Evolutionary conservation across 2,888 invertebrate genomes (phyloP).

Genomic region (Rotaria macrura): DNA sequence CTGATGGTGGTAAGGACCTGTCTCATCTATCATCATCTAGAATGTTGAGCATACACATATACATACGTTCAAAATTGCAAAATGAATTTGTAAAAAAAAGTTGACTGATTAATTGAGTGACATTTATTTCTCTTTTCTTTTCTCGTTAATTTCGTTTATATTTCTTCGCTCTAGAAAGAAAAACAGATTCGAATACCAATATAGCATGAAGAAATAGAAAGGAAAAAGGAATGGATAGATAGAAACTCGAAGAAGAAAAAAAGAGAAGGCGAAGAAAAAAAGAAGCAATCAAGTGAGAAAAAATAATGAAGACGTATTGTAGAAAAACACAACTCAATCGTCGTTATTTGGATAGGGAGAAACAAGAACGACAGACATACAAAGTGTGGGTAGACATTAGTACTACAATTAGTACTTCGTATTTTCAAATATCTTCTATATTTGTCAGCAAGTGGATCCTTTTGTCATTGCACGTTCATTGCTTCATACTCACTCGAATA

Average conservation of each 20-base stretch:
- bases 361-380: not conserved
- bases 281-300: constrained; percentile 8
- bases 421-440: not conserved
- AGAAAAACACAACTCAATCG: not conserved
- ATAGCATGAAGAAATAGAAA: not conserved
- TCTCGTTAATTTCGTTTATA: not conserved
- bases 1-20: not conserved
- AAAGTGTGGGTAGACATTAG: not conserved
- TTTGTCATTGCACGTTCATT: not conserved
- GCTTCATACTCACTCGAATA: not conserved
- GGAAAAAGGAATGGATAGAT: not conserved
- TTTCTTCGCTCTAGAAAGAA: not conserved
- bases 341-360: not conserved
- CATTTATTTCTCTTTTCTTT: not conserved
- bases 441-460: not conserved
- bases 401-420: not conserved
- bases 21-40: not conserved
- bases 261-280: not conserved
- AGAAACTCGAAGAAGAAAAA: not conserved
- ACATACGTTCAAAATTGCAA: not conserved
- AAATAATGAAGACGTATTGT: constrained; percentile 8
- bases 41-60: not conserved
- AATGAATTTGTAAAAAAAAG: not conserved
- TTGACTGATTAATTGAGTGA: not conserved
- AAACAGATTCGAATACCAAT: not conserved